A percentile compares a stretch with the other conserved stretches of the same genome.
Conservation (phyloP, 2,113 vertebrate species). For the Piaya cayana region DNA sequence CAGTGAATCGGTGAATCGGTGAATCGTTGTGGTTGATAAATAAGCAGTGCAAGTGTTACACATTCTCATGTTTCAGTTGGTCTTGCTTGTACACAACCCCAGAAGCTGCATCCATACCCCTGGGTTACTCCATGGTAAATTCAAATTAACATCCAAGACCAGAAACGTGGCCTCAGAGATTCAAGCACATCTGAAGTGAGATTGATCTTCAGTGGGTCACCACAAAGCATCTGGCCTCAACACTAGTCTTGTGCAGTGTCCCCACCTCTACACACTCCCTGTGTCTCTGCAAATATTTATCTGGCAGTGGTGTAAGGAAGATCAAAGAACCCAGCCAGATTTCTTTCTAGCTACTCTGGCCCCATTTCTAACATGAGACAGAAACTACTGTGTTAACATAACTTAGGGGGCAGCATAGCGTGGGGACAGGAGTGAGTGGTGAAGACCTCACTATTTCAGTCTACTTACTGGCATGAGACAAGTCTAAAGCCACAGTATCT, state of each 20-base stretch:
- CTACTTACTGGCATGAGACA: background rate
- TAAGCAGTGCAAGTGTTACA: background rate
- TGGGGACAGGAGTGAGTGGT: background rate
- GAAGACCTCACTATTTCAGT: background rate
- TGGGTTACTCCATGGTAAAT: background rate
- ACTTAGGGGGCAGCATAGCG: background rate
- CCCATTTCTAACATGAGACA: background rate
- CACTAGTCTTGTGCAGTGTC: background rate
- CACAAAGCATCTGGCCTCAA: background rate
- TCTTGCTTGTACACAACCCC: background rate
- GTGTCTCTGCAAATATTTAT: background rate
- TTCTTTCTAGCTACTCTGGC: background rate
- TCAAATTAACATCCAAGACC: background rate
- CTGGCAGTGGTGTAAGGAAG: background rate
- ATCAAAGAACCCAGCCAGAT: background rate
- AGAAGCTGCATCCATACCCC: background rate
- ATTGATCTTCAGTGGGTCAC: background rate
- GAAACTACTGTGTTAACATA: background rate
- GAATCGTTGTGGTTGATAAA: conserved; percentile 20
- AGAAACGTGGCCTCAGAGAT: background rate
- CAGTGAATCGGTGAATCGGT: conserved; percentile 57
- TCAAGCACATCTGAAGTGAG: background rate
- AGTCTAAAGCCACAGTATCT: background rate
- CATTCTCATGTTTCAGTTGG: background rate
- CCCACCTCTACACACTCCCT: background rate